These are phyloP conservation scores for Halyomorpha halys DNA, from an alignment of 1,140 invertebrate genomes.

Conservation along the genomic window DNA sequence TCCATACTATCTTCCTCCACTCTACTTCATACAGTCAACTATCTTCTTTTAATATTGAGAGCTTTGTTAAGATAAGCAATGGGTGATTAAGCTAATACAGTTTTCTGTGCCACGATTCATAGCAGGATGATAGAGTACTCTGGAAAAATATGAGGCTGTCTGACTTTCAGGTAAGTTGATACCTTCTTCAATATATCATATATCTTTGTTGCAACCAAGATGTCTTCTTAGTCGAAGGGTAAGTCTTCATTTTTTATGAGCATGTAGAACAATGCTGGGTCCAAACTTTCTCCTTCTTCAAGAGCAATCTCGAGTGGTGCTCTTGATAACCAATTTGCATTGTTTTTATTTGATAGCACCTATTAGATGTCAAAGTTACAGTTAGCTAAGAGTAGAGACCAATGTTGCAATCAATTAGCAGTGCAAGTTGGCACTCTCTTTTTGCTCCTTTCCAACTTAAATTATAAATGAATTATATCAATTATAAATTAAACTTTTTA, in stretches of 20 bases:
- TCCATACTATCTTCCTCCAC: too few relatives aligned
- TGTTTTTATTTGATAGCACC: background rate
- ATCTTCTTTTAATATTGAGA: too few relatives aligned
- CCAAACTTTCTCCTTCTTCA: background rate
- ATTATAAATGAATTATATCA: too few relatives aligned
- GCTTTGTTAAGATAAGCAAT: too few relatives aligned
- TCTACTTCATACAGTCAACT: too few relatives aligned
- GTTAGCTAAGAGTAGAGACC: constrained; percentile 9
- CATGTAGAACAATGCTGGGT: background rate
- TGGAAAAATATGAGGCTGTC: background rate
- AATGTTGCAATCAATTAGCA: background rate
- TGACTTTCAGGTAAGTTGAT: background rate
- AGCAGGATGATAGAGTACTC: too few relatives aligned
- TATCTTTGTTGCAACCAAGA: constrained; percentile 3
- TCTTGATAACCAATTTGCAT: constrained; percentile 2
- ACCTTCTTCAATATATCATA: background rate
- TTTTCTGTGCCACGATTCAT: too few relatives aligned
- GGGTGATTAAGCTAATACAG: too few relatives aligned
- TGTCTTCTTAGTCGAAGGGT: background rate
- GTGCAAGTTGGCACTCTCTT: constrained; percentile 9
- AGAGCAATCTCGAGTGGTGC: background rate
- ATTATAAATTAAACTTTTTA: constrained; percentile 5
- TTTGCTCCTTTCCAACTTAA: constrained; percentile 1
- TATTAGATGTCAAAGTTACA: background rate
- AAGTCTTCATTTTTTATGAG: background rate